Base-by-base conservation (phyloP, 2,797 vertebrate species). In the Bradypodion pumilum region DNA sequence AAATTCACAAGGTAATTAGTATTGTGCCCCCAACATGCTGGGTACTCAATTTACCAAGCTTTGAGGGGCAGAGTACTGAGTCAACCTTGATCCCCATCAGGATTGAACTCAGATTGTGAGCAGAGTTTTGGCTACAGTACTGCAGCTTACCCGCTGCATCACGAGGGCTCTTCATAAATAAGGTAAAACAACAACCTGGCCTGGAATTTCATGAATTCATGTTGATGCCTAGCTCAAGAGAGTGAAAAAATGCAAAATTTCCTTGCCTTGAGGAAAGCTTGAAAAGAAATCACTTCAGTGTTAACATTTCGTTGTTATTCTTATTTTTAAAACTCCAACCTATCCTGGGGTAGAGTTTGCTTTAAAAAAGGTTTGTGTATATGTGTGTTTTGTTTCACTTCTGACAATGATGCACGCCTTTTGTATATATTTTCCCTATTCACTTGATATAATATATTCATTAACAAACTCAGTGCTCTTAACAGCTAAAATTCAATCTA, bases 331-430 rank as follows among this genome's bases (percentile, higher is more conserved):
- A 90, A 86, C 44, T 84, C 88, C 89, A n/a, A 75, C 81, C 92
- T 92, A 49, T 86, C 62, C 69, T 88, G 87, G 52, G 52, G 3
- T 56, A 19, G 52, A 21, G 19, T 49, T 49, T 49, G 46, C 13
- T 49, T 49, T n/a, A n/a, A n/a, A n/a, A 49, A 49, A 49, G 7
- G 49, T 49, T 8, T 49, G 13, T 81, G n/a, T 89, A 89, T 90
- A 89, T 90, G 68, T 82, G 83, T 69, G 76, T 92, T 91, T 72
- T 88, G 86, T 86, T 77, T 90, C 80, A 70, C 76, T 91, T 90
- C 80, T 79, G 62, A 74, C 65, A 89, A 81, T 76, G 89, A 91
- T 81, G 86, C 90, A 85, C 86, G 86, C 85, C 80, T 68, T 86
- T 90, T 92, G 89, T 42, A 85, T 78, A 78, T 85, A 73, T 87